A percentile compares a stretch with the other conserved stretches of the same genome.
Evolutionary conservation across 1,140 invertebrate genomes (phyloP).

Genomic region (Cherax quadricarinatus): DNA sequence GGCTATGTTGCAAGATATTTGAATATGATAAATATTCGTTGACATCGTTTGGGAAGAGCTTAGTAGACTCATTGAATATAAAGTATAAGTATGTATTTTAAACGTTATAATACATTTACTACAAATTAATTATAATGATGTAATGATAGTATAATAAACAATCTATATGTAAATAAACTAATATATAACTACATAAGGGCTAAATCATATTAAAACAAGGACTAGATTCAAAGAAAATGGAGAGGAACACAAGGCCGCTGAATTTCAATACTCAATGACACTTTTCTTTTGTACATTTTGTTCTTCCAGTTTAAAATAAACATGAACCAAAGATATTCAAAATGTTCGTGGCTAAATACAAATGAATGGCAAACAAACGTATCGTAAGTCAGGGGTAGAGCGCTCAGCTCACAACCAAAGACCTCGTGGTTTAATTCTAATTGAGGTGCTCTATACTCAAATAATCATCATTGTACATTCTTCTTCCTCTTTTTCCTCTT

Average conservation of each 20-base stretch:
- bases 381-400: no score
- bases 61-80: neutral
- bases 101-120: neutral
- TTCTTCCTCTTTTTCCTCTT: no score
- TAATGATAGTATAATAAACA: neutral
- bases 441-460: no score
- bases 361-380: no score
- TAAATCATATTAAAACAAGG: slow-evolving; percentile 6
- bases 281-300: neutral
- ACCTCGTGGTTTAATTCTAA: no score
- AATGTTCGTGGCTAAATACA: no score
- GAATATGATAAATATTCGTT: slow-evolving; percentile 33
- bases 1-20: neutral
- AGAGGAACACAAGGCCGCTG: slow-evolving; percentile 4
- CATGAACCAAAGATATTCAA: no score
- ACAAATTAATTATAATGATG: neutral
- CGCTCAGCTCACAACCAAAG: no score
- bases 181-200: neutral
- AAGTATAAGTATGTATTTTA: neutral
- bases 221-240: slow-evolving; percentile 54
- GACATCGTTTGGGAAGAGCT: slow-evolving; percentile 63
- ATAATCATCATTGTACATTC: no score
- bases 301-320: neutral
- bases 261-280: neutral
- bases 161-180: neutral